Conservation (phyloP, 2,888 invertebrate genomes). For the Orchesella flavescens region DNA sequence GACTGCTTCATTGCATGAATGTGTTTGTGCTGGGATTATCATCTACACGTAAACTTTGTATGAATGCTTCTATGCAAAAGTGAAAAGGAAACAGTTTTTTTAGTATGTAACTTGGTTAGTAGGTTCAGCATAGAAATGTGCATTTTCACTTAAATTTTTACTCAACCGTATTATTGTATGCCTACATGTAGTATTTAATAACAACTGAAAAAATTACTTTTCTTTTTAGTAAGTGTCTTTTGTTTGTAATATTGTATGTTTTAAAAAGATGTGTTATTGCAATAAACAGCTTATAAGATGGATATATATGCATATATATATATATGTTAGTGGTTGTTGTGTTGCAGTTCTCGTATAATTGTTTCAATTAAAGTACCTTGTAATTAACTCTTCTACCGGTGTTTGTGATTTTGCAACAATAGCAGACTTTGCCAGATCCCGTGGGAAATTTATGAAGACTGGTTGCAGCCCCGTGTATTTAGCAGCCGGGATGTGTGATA, state of each 20-base stretch:
- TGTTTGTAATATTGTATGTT: slow-evolving; percentile 16
- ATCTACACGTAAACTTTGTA: slow-evolving; percentile 33
- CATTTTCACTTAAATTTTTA: slow-evolving; percentile 53
- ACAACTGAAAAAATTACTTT: slow-evolving; percentile 31
- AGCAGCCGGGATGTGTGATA: too few species aligned
- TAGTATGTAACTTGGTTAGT: slow-evolving; percentile 57
- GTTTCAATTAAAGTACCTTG: slow-evolving; percentile 19
- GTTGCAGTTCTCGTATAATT: slow-evolving; percentile 1
- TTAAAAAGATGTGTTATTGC: slow-evolving; percentile 7
- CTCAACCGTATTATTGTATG: slow-evolving; percentile 44
- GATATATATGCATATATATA: slow-evolving; percentile 23
- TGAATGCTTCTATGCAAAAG: slow-evolving; percentile 17
- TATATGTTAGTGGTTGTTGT: slow-evolving; percentile 11
- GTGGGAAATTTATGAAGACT: slow-evolving; percentile 42
- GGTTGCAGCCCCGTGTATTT: not conserved
- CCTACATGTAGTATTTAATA: slow-evolving; percentile 29
- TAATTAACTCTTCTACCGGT: slow-evolving; percentile 54
- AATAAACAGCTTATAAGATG: slow-evolving; percentile 11
- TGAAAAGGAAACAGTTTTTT: slow-evolving; percentile 54
- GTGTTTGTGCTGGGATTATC: not conserved
- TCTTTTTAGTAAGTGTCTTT: slow-evolving; percentile 19
- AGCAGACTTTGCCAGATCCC: slow-evolving; percentile 24
- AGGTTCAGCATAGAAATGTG: slow-evolving; percentile 58
- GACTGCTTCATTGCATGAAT: not conserved
- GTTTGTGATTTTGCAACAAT: slow-evolving; percentile 50